phyloP scores from a whole-genome alignment of 2,113 vertebrate species.

The Phaetusa simplex region DNA sequence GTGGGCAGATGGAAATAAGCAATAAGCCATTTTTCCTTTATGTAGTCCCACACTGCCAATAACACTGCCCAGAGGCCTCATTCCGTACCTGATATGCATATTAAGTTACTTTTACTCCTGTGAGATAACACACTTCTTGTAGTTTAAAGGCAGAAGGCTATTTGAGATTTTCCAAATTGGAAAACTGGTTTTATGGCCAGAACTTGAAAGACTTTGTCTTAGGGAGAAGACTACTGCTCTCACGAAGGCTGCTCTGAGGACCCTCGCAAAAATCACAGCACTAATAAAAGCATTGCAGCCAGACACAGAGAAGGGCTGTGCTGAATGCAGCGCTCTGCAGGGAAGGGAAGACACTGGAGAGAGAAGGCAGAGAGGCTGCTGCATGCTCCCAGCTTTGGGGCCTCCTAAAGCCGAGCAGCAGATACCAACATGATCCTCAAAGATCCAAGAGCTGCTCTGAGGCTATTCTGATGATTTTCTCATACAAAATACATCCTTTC shows the following conservation, averaged over 20 bases:
- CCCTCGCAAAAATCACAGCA: background rate
- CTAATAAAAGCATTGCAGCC: background rate
- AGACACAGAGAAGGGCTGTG: background rate
- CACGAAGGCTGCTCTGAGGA: accelerated
- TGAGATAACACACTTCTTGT: background rate
- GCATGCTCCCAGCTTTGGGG: background rate
- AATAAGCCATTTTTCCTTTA: background rate
- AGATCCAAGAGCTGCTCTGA: background rate
- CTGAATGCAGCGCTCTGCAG: accelerated
- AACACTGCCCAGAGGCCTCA: background rate
- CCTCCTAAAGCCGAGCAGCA: background rate
- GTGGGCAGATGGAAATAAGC: constrained; percentile 22
- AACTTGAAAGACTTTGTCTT: background rate
- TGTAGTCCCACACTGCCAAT: background rate
- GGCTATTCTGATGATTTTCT: background rate
- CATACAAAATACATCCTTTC: background rate
- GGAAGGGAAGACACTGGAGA: background rate
- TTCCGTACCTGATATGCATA: background rate
- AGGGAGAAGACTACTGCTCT: background rate
- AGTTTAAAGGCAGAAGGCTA: background rate
- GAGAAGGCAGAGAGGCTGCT: background rate
- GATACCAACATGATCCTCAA: background rate
- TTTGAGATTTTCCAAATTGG: background rate
- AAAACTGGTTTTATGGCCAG: background rate
- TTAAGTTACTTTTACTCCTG: background rate